A percentile compares a stretch with the other conserved stretches of the same genome.
Evolutionary conservation across 2,797 vertebrate genomes (phyloP).

Genomic region (Acanthopagrus latus): DNA sequence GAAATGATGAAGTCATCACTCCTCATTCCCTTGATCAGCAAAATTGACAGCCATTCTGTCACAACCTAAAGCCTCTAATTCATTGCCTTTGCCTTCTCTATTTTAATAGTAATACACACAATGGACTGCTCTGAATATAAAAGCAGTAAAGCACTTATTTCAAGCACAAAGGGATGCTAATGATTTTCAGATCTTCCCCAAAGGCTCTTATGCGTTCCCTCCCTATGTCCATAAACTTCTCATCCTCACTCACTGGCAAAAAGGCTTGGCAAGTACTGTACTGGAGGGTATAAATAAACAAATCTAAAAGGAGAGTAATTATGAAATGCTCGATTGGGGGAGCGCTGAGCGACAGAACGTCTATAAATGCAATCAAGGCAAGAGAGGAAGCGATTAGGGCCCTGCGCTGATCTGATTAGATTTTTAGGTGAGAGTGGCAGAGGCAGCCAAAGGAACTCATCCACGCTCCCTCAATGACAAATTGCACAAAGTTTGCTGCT

Average conservation of each 20-base stretch:
- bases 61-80: constrained; percentile 1
- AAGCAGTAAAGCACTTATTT: constrained; percentile 38
- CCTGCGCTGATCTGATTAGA: constrained; percentile 78
- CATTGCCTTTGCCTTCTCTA: constrained; percentile 14
- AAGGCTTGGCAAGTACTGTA: constrained; percentile 50
- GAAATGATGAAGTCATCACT: not conserved
- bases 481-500: constrained; percentile 70
- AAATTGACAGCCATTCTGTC: not conserved
- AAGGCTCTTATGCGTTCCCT: constrained; percentile 40
- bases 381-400: constrained; percentile 78
- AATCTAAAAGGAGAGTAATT: constrained; percentile 78
- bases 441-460: constrained; percentile 69
- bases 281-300: constrained; percentile 75
- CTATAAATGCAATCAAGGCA: constrained; percentile 83
- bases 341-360: constrained; percentile 73
- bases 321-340: constrained; percentile 78
- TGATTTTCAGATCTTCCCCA: constrained; percentile 44
- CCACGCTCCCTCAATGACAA: constrained; percentile 68
- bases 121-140: constrained; percentile 34
- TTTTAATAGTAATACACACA: constrained; percentile 29
- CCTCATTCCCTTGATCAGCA: not conserved
- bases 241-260: constrained; percentile 39
- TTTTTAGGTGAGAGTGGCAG: constrained; percentile 68
- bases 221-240: constrained; percentile 47
- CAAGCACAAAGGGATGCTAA: constrained; percentile 37